Evolutionary conservation across 2,113 vertebrate genomes (phyloP), one percentile per base, ranked within the genome.

Genomic region (Gopherus flavomarginatus): DNA sequence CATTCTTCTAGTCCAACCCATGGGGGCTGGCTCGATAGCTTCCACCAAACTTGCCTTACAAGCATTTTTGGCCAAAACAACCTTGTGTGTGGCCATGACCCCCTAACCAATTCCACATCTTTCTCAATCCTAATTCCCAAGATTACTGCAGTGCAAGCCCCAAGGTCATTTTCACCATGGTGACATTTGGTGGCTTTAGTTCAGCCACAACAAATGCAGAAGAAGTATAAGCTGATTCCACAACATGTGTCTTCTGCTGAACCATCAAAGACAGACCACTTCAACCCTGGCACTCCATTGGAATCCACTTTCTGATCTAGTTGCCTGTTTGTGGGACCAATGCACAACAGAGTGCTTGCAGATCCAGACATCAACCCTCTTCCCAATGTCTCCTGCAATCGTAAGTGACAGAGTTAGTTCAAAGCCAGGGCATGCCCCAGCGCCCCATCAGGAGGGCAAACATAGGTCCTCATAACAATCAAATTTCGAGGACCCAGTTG

Each of bases 231-330:
- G 11, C 92, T 94, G 47, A 3, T 80, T 78, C 82, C 21, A 49
- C 47, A 49, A 31, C 29, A 49, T 49, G 12, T 47, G 22, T 42
- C 12, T 47, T 79, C 44, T 79, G 27, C 44, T 57, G 56, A 57
- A 11, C 24, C 24, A 57, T 26, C 26, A 44, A 79, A 88, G 79
- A 57, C 80, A 38, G 82, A 90, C 81, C 38, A 4, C 49, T 95
- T 95, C 81, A 96, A 82, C 94, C 83, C 95, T 96, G 91, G 94
- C 79, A 88, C 92, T 89, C 59, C 75, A 84, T 95, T 96, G 92
- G 90, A 80, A 92, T 82, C 27, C 87, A 90, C 31, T 75, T 88
- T 81, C 82, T 95, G 93, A 94, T 65, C 94, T 89, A 75, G 86
- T 91, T 87, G 44, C 11, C 24, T 53, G 0, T 94, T 94, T 94